These are phyloP conservation scores for Craniophora ligustri DNA, from an alignment of 2,888 invertebrate species.

Conservation along the genomic window DNA sequence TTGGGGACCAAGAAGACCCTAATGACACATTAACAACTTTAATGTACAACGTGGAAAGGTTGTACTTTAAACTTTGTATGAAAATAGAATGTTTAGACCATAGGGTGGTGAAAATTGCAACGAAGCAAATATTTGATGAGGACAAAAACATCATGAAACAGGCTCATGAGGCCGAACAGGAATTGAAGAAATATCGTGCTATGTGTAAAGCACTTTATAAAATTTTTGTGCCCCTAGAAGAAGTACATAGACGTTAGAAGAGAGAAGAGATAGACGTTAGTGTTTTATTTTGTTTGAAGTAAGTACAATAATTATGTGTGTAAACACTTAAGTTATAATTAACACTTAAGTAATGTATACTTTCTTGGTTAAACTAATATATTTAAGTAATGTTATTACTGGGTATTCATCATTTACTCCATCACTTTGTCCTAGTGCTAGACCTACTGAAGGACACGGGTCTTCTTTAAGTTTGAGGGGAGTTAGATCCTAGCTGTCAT, in stretches of 20 bases:
- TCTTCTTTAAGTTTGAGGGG: no score
- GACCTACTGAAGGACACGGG: no score
- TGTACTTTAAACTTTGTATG: conserved; percentile 48
- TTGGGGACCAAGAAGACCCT: conserved; percentile 55
- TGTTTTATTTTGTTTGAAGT: neutral
- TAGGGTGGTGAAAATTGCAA: conserved; percentile 54
- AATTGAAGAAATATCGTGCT: conserved; percentile 56
- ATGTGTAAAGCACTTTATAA: conserved; percentile 53
- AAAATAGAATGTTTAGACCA: conserved; percentile 54
- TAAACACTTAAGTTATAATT: no score
- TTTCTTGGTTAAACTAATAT: neutral
- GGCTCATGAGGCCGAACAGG: conserved; percentile 58
- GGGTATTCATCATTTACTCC: no score
- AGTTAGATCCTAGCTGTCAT: no score
- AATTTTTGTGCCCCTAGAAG: conserved; percentile 59
- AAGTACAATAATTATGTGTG: conserved; percentile 1
- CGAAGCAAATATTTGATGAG: conserved; percentile 51
- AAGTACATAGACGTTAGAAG: conserved; percentile 35
- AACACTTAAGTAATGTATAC: neutral
- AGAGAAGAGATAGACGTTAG: conserved; percentile 14
- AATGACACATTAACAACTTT: conserved; percentile 53
- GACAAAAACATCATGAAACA: conserved; percentile 55
- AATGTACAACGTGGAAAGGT: conserved; percentile 54
- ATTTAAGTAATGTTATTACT: no score
- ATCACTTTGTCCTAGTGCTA: no score